A percentile compares a stretch with the other conserved stretches of the same genome.
These are phyloP conservation scores for Acinonyx jubatus DNA, from an alignment of 2,113 vertebrate species.

Conservation along the genomic window DNA sequence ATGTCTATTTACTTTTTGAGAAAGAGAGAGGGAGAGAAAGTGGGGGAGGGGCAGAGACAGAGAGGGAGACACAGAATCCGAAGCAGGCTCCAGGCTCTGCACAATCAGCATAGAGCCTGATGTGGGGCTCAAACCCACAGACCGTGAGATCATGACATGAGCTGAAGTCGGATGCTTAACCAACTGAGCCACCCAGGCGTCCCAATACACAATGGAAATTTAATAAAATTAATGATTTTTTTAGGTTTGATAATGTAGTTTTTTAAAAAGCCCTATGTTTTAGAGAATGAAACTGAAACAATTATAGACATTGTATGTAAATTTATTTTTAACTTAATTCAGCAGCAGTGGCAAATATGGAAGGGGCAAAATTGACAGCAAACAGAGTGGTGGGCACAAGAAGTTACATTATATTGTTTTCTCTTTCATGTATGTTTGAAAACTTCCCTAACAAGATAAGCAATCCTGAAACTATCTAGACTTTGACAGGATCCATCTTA, in stretches of 20 bases:
- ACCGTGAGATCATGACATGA: too few species aligned
- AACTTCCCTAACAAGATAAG: background rate
- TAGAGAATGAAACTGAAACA: background rate
- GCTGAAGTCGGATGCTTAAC: too few species aligned
- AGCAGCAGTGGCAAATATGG: background rate
- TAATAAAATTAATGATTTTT: background rate
- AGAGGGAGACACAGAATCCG: too few species aligned
- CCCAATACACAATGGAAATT: background rate
- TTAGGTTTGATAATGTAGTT: background rate
- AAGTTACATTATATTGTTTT: background rate
- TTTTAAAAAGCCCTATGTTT: background rate
- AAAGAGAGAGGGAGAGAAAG: too few species aligned
- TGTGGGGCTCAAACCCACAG: too few species aligned
- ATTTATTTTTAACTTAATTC: background rate
- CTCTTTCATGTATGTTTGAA: background rate
- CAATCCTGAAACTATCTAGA: background rate
- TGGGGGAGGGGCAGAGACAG: too few species aligned
- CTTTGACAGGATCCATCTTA: background rate
- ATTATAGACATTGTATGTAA: background rate
- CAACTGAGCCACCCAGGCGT: too few species aligned
- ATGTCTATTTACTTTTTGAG: too few species aligned
- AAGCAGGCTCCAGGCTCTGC: too few species aligned
- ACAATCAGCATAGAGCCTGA: too few species aligned
- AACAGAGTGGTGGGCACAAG: background rate
- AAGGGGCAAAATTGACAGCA: background rate